Evolutionary conservation across 1,140 invertebrate species (phyloP).

Genomic region (Hypsibius dujardini): DNA sequence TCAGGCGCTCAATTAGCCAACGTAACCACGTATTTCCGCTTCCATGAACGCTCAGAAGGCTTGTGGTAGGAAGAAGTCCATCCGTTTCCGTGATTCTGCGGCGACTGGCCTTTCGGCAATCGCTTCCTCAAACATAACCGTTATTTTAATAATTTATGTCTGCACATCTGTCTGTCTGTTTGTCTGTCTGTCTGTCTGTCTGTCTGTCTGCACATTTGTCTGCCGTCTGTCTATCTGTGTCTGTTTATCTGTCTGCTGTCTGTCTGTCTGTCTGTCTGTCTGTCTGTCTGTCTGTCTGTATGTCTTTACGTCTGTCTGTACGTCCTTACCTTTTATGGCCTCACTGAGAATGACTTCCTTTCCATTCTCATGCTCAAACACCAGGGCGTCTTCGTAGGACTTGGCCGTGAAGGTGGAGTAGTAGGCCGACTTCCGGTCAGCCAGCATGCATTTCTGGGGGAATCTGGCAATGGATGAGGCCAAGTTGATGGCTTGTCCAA

Average conservation of each 20-base stretch:
- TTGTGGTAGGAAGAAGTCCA: slow-evolving; percentile 37
- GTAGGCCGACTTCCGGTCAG: slow-evolving; percentile 51
- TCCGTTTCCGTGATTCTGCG: too few species aligned
- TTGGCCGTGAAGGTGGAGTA: slow-evolving; percentile 36
- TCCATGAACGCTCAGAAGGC: slow-evolving; percentile 53
- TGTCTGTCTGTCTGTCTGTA: too few species aligned
- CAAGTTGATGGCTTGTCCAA: slow-evolving; percentile 56
- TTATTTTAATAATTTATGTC: too few species aligned
- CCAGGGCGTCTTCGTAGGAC: slow-evolving; percentile 44
- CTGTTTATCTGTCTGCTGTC: too few species aligned
- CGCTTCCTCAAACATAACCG: too few species aligned
- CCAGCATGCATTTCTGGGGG: slow-evolving; percentile 53
- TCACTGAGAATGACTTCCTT: slow-evolving; percentile 42
- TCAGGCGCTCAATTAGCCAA: slow-evolving; percentile 54
- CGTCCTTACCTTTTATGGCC: slow-evolving; percentile 32
- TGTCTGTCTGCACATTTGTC: too few species aligned
- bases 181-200: too few species aligned
- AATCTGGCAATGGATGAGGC: slow-evolving; percentile 56
- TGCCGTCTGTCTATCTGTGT: too few species aligned
- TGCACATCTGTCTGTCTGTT: too few species aligned
- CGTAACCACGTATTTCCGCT: slow-evolving; percentile 62
- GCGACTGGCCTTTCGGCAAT: too few species aligned
- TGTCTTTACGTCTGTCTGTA: too few species aligned
- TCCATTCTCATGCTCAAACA: slow-evolving; percentile 49
- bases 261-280: too few species aligned